phyloP scores from a whole-genome alignment of 2,113 vertebrate genomes.

The Dasyornis broadbenti region DNA sequence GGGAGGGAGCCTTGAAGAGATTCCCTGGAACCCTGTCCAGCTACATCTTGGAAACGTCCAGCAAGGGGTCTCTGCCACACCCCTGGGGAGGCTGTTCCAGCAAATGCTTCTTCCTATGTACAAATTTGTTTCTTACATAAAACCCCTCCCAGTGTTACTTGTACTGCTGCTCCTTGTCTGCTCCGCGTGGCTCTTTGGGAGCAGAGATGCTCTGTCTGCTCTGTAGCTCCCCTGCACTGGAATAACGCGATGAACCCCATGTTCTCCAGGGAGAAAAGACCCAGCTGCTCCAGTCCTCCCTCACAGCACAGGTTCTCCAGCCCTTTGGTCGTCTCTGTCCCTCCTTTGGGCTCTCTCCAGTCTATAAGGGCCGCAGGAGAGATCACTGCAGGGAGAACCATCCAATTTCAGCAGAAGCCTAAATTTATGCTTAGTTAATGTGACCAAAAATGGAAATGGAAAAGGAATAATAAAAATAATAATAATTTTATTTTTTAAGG shows the following conservation, averaged over 20 bases:
- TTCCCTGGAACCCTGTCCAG: background rate
- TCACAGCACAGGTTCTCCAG: background rate
- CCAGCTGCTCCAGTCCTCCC: background rate
- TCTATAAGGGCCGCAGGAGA: background rate
- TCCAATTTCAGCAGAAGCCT: background rate
- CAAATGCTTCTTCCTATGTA: background rate
- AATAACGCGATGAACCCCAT: background rate
- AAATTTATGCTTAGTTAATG: background rate
- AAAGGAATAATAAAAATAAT: background rate
- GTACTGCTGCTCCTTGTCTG: background rate
- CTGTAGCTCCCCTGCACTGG: background rate
- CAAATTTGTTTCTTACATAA: background rate
- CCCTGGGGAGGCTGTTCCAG: background rate
- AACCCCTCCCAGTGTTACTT: background rate
- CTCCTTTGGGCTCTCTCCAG: background rate
- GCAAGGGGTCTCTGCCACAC: too few relatives aligned
- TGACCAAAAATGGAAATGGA: background rate
- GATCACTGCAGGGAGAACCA: background rate
- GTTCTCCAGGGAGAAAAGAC: background rate
- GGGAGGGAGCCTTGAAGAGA: background rate
- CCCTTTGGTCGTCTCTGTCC: background rate
- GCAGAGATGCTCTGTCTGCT: background rate
- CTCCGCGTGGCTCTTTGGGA: background rate
- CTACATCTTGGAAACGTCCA: background rate
- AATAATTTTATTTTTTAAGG: background rate